Percentiles rank a stretch among this genome's conserved stretches.
Evolutionary conservation across 2,888 invertebrate genomes (phyloP).

Genomic region (Tuta absoluta): DNA sequence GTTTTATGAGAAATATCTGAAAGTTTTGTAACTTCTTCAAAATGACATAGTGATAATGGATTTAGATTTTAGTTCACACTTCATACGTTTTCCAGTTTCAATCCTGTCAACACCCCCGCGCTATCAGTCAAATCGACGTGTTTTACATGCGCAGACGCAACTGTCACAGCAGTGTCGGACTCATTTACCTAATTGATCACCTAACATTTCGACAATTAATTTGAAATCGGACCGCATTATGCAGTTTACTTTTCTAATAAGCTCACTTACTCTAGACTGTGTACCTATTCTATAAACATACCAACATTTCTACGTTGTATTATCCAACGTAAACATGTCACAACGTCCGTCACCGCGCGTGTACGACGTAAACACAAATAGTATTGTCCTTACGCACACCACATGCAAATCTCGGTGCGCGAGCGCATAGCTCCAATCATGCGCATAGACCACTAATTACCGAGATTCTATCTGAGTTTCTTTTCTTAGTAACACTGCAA

Average conservation of each 20-base stretch:
- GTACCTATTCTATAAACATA: neutral
- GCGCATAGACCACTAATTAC: slow-evolving; percentile 15
- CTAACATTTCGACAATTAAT: too few species aligned
- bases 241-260: too few species aligned
- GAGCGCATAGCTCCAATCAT: slow-evolving; percentile 17
- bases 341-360: neutral
- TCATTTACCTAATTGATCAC: neutral
- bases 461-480: slow-evolving; percentile 4
- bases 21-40: too few species aligned
- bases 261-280: too few species aligned
- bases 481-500: slow-evolving; percentile 12
- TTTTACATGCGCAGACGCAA: neutral
- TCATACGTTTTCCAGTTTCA: too few species aligned
- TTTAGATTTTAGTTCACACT: too few species aligned
- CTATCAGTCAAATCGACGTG: neutral
- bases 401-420: slow-evolving; percentile 14
- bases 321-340: neutral
- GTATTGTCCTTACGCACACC: slow-evolving; percentile 14
- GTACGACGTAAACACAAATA: neutral
- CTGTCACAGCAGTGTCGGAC: neutral
- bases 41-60: too few species aligned
- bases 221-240: too few species aligned
- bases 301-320: neutral
- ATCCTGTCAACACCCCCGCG: neutral
- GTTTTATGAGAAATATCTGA: too few species aligned